Base-by-base conservation (phyloP, 2,797 vertebrate genomes). In the Propithecus deckenii region DNA sequence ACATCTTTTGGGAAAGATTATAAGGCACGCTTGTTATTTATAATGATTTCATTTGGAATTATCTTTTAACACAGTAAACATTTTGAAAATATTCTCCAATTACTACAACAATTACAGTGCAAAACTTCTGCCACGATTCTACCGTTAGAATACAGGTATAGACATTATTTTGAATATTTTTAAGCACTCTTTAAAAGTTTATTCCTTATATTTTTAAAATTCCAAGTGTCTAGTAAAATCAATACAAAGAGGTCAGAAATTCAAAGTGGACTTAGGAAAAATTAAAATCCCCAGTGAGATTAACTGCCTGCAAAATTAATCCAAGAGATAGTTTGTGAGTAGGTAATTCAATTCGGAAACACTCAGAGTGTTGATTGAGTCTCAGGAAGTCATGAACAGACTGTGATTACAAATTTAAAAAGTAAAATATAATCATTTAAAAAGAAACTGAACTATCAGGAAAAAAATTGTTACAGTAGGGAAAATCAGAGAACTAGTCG, bases 391-490 rank as follows among this genome's bases (percentile, higher is more conserved):
- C 38, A 89, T 89, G 30, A 55, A 81, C 61, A 61, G 14, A 86
- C 67, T 8, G 0, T 63, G 43, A 55, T 81, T 63, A 86, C 69
- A 89, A 61, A 67, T 55, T 69, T 20, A 50, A 93, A 95, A 76
- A n/a, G 22, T 76, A 87, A 76, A 86, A 93, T 63, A 2, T 86
- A 69, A 91, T 81, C 14, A 86, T n/a, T 91, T 95, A 86, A 81
- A 3, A 48, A 38, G 59, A 86, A 5, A 78, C 28, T 91, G 69
- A 83, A 93, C 87, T 81, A 83, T 69, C 38, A 86, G 50, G 52
- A 81, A 74, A 57, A 57, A 88, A 80, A 63, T n/a, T 20, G 25
- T 48, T 74, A 38, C 20, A n/a, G 71, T 57, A 71, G 55, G 22
- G 52, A 83, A 95, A 86, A 86, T 83, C 25, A 23, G n/a, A 95